These are phyloP conservation scores for Stegodyphus mimosarum DNA, from an alignment of 1,140 invertebrate species.

Conservation along the genomic window DNA sequence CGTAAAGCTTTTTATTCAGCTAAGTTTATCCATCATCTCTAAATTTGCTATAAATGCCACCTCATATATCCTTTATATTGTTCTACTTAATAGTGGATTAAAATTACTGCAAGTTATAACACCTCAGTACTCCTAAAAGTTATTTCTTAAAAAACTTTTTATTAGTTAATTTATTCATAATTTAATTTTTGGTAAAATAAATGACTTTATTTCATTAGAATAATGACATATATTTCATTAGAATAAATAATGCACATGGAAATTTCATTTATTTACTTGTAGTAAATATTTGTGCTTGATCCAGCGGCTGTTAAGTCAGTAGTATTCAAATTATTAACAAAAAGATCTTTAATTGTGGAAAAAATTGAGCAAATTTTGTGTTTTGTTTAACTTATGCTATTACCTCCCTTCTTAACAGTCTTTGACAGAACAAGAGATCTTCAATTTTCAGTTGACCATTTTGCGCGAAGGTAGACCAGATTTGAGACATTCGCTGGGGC, in stretches of 20 bases:
- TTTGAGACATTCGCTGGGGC: slow-evolving; percentile 41
- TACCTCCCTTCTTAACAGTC: not conserved
- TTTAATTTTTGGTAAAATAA: too few relatives aligned
- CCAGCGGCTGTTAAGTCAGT: not conserved
- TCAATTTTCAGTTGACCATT: slow-evolving; percentile 39
- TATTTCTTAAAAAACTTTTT: too few relatives aligned
- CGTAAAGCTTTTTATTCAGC: too few relatives aligned
- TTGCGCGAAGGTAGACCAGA: slow-evolving; percentile 31
- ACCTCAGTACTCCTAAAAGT: too few relatives aligned
- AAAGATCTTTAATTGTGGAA: not conserved
- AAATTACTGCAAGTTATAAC: too few relatives aligned
- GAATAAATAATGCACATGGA: not conserved
- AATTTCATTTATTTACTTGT: not conserved
- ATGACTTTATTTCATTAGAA: not conserved
- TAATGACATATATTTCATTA: not conserved
- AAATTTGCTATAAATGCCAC: too few relatives aligned
- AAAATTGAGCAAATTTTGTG: not conserved
- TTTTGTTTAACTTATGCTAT: not conserved
- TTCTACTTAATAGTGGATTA: too few relatives aligned
- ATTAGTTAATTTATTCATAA: too few relatives aligned
- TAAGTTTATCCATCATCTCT: too few relatives aligned
- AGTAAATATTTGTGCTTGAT: not conserved
- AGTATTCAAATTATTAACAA: not conserved
- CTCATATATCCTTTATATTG: too few relatives aligned
- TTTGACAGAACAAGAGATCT: slow-evolving; percentile 44